Evolutionary conservation across 2,888 invertebrate species (phyloP).

Genomic region (Asteroscopus sphinx): DNA sequence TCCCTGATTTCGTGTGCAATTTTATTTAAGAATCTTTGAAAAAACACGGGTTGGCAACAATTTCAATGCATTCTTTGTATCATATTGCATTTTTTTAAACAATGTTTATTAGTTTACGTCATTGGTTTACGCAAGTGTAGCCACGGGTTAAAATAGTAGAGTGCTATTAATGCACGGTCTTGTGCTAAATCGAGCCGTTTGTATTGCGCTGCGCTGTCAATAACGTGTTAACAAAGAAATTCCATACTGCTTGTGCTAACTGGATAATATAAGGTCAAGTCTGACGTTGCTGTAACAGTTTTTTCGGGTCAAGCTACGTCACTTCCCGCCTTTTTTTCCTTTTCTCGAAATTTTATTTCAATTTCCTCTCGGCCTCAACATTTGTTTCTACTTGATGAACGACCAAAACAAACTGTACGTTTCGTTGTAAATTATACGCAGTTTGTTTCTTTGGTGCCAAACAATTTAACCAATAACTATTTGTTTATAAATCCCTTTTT

Average conservation of each 20-base stretch:
- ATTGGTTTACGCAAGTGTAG: slow-evolving; percentile 36
- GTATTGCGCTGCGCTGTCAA: slow-evolving; percentile 46
- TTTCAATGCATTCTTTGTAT: slow-evolving; percentile 38
- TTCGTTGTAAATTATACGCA: slow-evolving; percentile 56
- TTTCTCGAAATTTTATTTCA: slow-evolving; percentile 42
- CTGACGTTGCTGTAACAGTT: slow-evolving; percentile 31
- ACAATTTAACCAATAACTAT: slow-evolving; percentile 33
- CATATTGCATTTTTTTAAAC: slow-evolving; percentile 34
- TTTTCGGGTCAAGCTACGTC: slow-evolving; percentile 47
- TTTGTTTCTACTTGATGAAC: slow-evolving; percentile 57
- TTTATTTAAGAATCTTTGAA: slow-evolving; percentile 1
- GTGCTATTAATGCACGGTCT: slow-evolving; percentile 34
- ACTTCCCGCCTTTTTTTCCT: slow-evolving; percentile 31
- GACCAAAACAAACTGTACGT: slow-evolving; percentile 58
- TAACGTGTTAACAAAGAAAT: slow-evolving; percentile 51
- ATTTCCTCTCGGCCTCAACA: slow-evolving; percentile 39
- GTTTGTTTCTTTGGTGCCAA: slow-evolving; percentile 51
- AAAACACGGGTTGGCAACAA: slow-evolving; percentile 35
- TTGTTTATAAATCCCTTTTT: slow-evolving; percentile 37
- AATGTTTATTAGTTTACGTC: slow-evolving; percentile 40
- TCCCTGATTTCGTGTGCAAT: slow-evolving; percentile 6
- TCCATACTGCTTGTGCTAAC: slow-evolving; percentile 40
- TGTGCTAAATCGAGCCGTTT: slow-evolving; percentile 48
- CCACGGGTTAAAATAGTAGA: slow-evolving; percentile 31
- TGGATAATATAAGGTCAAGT: slow-evolving; percentile 38